phyloP scores from a whole-genome alignment of 2,888 invertebrate species.

The Anticlea derivata region DNA sequence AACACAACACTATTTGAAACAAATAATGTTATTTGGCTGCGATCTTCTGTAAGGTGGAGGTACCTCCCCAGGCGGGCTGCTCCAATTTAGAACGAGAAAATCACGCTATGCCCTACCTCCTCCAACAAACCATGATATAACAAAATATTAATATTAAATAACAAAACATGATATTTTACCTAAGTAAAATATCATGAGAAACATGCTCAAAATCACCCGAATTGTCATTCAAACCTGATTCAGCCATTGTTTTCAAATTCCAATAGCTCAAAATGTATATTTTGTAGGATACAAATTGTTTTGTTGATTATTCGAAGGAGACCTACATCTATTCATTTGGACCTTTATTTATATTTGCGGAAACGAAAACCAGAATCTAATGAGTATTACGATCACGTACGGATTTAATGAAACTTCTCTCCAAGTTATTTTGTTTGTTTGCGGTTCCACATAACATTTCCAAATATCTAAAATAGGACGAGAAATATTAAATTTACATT shows the following conservation, averaged over 20 bases:
- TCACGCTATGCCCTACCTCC: no score
- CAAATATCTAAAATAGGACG: conserved; percentile 1
- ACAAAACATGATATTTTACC: no score
- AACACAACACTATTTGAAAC: no score
- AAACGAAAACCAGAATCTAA: conserved; percentile 23
- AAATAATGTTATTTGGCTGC: no score
- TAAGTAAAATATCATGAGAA: no score
- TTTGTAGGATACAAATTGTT: conserved; percentile 10
- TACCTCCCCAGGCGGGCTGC: no score
- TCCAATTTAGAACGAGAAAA: no score
- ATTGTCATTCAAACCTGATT: no score
- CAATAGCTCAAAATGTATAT: conserved; percentile 11
- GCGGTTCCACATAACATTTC: conserved; percentile 18
- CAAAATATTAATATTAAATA: no score
- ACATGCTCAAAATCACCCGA: no score
- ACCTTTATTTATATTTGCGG: neutral
- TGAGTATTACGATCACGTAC: conserved; percentile 43
- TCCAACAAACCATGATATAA: no score
- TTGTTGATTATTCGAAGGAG: conserved; percentile 11
- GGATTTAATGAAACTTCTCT: conserved; percentile 45
- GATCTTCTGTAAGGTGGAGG: no score
- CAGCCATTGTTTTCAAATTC: neutral
- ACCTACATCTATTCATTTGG: conserved; percentile 12
- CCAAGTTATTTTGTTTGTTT: conserved; percentile 29
- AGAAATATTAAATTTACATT: neutral